These are phyloP conservation scores for Chionoecetes opilio DNA, from an alignment of 1,140 invertebrate genomes.

Conservation along the genomic window DNA sequence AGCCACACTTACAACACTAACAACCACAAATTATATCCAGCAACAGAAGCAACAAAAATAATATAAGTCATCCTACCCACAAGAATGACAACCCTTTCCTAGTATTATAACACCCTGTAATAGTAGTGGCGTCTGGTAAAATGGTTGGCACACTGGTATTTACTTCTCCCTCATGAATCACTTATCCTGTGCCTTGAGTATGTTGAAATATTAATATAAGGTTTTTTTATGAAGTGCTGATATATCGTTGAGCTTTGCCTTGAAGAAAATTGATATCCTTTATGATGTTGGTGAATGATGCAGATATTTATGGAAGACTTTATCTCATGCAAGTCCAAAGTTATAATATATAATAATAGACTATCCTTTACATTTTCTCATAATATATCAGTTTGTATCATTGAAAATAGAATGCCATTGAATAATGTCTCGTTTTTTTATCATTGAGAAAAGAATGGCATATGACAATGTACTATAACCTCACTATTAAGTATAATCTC, in stretches of 20 bases:
- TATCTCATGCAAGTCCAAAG: no score
- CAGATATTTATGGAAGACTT: no score
- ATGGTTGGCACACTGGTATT: neutral
- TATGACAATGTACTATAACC: neutral
- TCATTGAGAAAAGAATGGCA: no score
- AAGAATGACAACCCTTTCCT: neutral
- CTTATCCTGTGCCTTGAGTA: constrained; percentile 1
- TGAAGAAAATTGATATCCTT: neutral
- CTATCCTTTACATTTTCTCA: no score
- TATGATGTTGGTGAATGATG: no score
- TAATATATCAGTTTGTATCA: no score
- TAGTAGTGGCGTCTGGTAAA: neutral
- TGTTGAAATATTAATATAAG: neutral
- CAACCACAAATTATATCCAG: neutral
- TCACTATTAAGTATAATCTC: neutral
- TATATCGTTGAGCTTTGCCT: neutral
- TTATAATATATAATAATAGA: no score
- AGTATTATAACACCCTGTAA: neutral
- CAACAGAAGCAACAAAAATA: neutral
- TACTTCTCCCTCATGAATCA: neutral
- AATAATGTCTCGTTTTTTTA: no score
- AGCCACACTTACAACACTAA: neutral
- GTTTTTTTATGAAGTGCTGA: neutral
- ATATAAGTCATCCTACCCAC: neutral
- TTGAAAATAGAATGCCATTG: no score